Evolutionary conservation across 2,888 invertebrate genomes (phyloP).

Genomic region (Erebia ligea): DNA sequence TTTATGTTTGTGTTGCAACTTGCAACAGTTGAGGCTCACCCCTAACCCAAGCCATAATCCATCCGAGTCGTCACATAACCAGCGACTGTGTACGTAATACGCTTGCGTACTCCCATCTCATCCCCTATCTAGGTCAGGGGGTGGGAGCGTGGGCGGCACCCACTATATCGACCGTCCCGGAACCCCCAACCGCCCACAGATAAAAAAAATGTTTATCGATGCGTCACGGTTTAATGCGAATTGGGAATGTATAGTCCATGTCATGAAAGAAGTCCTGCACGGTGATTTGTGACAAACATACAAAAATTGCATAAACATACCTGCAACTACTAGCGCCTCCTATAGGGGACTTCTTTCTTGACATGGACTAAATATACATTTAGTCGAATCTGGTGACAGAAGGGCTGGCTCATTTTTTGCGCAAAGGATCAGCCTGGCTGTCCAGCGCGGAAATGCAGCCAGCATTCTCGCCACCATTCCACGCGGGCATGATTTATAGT

Average conservation of each 20-base stretch:
- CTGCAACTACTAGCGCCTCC: too few relatives aligned
- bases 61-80: conserved; percentile 29
- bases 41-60: conserved; percentile 26
- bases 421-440: too few relatives aligned
- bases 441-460: too few relatives aligned
- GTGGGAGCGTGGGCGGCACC: conserved; percentile 48
- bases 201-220: conserved; percentile 1
- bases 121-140: conserved; percentile 69
- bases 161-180: conserved; percentile 54
- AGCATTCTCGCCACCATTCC: too few relatives aligned
- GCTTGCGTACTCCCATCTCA: conserved; percentile 55
- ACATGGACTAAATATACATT: too few relatives aligned
- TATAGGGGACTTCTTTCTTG: too few relatives aligned
- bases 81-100: conserved; percentile 43
- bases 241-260: not conserved
- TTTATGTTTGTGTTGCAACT: not conserved
- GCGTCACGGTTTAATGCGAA: conserved; percentile 9
- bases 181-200: not conserved
- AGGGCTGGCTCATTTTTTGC: too few relatives aligned
- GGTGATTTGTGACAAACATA: too few relatives aligned
- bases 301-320: too few relatives aligned
- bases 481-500: too few relatives aligned
- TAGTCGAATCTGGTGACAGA: too few relatives aligned
- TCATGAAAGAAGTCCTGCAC: too few relatives aligned
- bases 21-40: not conserved